phyloP scores from a whole-genome alignment of 2,113 vertebrate species.

The Corythoichthys haematopterus region DNA sequence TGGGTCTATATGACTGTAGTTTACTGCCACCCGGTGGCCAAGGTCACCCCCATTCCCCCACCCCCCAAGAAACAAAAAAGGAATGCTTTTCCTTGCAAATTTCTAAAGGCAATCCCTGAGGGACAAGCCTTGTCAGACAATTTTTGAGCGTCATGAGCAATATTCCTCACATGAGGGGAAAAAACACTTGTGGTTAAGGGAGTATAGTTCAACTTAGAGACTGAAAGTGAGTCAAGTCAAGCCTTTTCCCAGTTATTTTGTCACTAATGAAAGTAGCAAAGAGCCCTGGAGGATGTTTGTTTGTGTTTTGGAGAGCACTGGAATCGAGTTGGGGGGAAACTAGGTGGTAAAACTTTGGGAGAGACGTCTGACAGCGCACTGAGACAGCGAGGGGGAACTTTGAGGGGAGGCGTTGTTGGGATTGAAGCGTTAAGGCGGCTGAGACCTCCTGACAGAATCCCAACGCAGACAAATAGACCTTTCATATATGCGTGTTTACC shows the following conservation, averaged over 20 bases:
- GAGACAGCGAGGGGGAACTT: slow-evolving; percentile 54
- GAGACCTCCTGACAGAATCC: slow-evolving; percentile 71
- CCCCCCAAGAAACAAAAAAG: slow-evolving; percentile 15
- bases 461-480: slow-evolving; percentile 69
- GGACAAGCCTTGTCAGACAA: slow-evolving; percentile 51
- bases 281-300: slow-evolving; percentile 72
- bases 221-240: slow-evolving; percentile 57
- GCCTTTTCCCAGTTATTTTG: slow-evolving; percentile 62
- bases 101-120: slow-evolving; percentile 48
- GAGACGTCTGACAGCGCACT: slow-evolving; percentile 67
- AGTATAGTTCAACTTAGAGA: slow-evolving; percentile 60
- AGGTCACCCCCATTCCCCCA: slow-evolving; percentile 55
- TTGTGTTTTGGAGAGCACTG: slow-evolving; percentile 66
- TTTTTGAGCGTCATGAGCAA: slow-evolving; percentile 56
- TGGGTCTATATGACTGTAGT: too few species aligned
- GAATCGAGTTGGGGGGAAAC: slow-evolving; percentile 28
- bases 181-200: slow-evolving; percentile 25
- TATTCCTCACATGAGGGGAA: slow-evolving; percentile 54
- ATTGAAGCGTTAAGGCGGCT: slow-evolving; percentile 69
- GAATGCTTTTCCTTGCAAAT: slow-evolving; percentile 52
- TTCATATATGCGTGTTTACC: slow-evolving; percentile 70
- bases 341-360: slow-evolving; percentile 72
- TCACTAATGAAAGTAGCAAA: slow-evolving; percentile 75
- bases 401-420: slow-evolving; percentile 57
- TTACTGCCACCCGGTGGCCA: slow-evolving; percentile 32